Evolutionary conservation across 2,888 invertebrate genomes (phyloP), one percentile per base, ranked within the genome.

Genomic region (Abrostola tripartita): DNA sequence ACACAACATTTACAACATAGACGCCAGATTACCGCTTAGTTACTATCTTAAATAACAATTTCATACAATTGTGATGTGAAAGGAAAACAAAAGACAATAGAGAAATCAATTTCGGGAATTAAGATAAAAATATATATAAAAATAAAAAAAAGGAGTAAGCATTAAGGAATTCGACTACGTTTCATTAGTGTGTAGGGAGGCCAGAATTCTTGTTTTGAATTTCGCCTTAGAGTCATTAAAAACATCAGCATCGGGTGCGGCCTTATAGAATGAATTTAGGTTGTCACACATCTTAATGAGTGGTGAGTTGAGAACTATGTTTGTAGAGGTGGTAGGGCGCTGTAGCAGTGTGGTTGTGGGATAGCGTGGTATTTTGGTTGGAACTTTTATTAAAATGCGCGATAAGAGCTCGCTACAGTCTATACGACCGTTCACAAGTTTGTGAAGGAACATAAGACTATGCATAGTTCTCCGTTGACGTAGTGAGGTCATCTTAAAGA

Each of bases 401-500:
- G 40, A 40, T 40, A 40, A 11, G 4, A 40, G 9, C 4, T 40
- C 9, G 9, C 40, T 40, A 40, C 9, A 40, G 35, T 49, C 49
- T 9, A 49, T 24, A 8, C 35, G 12, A 44, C 44, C 44, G 24
- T 49, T 49, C 6, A 24, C 35, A 8, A 35, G 7, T 24, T 49
- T 49, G 24, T 35, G 10, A 8, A 49, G 10, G 24, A 49, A 35
- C 49, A 49, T 6, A 14, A 49, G 10, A 24, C 24, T 24, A 24
- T 49, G 49, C 6, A 9, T 24, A 24, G 7, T 9, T 49, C 49
- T 24, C 10, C 52, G 52, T 12, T 53, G n/a, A 12, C 14, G 24
- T 14, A 53, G 40, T 7, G 40, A 12, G 10, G 12, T 40, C 14
- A 53, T 53, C 6, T 53, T 53, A 24, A 53, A 53, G 8, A 12